A percentile compares a stretch with the other conserved stretches of the same genome.
phyloP scores from a whole-genome alignment of 2,797 vertebrate genomes.

The Lutjanus argentimaculatus region DNA sequence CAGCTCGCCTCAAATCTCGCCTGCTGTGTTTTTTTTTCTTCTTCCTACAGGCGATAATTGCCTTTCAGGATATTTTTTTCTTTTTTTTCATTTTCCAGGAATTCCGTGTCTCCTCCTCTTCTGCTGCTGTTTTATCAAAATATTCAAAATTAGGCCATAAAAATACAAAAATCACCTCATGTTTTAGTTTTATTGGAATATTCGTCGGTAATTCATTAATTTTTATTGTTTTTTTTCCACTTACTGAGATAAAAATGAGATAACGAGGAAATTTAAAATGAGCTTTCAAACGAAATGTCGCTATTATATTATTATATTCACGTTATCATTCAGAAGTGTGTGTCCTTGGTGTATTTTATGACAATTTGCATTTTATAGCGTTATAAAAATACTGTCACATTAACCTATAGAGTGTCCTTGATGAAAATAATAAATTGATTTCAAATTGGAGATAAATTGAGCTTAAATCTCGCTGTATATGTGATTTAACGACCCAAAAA shows the following conservation, averaged over 20 bases:
- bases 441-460: not conserved
- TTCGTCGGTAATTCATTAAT: not conserved
- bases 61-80: constrained; percentile 10
- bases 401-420: not conserved
- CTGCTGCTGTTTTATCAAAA: not conserved
- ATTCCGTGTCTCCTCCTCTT: not conserved
- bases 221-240: not conserved
- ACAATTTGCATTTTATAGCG: not conserved
- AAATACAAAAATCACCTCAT: not conserved
- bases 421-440: not conserved
- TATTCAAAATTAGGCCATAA: too few relatives aligned
- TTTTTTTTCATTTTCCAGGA: constrained; percentile 32
- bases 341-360: not conserved
- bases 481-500: not conserved
- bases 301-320: not conserved
- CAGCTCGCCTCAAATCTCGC: constrained; percentile 34
- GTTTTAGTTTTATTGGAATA: not conserved
- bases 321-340: not conserved
- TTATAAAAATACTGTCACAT: not conserved
- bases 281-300: not conserved
- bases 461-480: not conserved
- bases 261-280: not conserved
- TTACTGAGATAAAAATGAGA: not conserved
- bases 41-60: constrained; percentile 45
- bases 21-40: constrained; percentile 28